phyloP scores from a whole-genome alignment of 2,797 vertebrate genomes.

The Dipus sagitta region DNA sequence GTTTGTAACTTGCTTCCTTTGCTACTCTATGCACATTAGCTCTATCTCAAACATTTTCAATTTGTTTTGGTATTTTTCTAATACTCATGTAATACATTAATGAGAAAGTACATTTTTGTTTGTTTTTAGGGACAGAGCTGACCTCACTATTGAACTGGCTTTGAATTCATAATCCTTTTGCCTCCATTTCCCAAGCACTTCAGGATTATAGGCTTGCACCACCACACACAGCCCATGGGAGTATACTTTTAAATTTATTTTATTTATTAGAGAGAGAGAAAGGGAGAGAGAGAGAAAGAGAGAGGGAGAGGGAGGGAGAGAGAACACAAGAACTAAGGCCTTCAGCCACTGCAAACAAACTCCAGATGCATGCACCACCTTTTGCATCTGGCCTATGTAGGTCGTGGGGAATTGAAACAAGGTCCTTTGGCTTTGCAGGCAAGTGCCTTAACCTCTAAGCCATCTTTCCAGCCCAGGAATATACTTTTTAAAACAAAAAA shows the following conservation, averaged over 20 bases:
- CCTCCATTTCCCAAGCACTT: not conserved
- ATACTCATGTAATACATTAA: not conserved
- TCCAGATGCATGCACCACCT: no score
- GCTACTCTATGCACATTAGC: not conserved
- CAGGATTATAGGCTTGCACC: not conserved
- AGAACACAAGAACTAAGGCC: no score
- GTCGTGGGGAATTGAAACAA: no score
- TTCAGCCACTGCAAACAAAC: no score
- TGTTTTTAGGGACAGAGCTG: not conserved
- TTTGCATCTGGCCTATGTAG: no score
- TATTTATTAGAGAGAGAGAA: no score
- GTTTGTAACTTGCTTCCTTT: not conserved
- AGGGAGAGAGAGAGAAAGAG: no score
- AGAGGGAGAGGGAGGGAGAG: no score
- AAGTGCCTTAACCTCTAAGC: no score
- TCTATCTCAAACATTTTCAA: not conserved
- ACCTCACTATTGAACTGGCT: not conserved
- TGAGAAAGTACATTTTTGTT: not conserved
- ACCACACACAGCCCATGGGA: not conserved
- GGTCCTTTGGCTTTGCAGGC: no score
- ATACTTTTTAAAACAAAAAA: not conserved
- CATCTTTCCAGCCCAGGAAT: not conserved
- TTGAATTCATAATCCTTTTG: not conserved
- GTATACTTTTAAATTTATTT: no score
- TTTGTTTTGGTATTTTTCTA: slow-evolving; percentile 22